Base-by-base conservation (phyloP, 2,888 invertebrate species). In the Eristalis intricaria region DNA sequence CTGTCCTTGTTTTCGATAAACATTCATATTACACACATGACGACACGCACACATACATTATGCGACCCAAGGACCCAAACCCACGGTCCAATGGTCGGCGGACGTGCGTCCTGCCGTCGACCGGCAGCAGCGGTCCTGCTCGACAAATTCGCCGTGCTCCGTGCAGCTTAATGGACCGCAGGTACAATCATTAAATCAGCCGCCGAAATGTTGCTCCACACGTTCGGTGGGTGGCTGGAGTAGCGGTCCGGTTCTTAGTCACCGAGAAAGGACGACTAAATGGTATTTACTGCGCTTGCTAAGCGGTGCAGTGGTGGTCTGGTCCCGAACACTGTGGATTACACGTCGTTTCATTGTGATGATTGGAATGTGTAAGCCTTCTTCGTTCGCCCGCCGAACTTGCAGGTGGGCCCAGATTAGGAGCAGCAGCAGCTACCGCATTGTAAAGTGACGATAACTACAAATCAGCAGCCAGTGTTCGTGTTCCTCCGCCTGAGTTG, bases 1-100 rank as follows among this genome's bases (percentile, higher is more conserved):
- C 69, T 82, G 63, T 29, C 40, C 78, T 63, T 56, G 69, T 69
- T 70, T 76, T 68, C 84, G 64, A 77, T 77, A 85, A 77, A 85
- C 77, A 85, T 80, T 80, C 84, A 84, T 80, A 84, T 85, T 77
- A 85, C 81, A 82, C 82, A 85, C 82, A 85, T 85, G 82, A 82
- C 82, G 73, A 60, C 63, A 82, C 64, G 64, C 73, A 74, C 35
- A 65, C 63, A 35, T 74, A 74, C 68, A 78, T 61, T 63, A 68
- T 73, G 58, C 68, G 71, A 60, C 58, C 35, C 29, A 60, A 7
- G 43, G 29, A 23, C 40, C 73, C 60, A 19, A 68, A 68, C 65
- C 58, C 66, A 26, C 26, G 26, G 26, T 26, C 26, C 26, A 26
- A 26, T 26, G 26, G n/a, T n/a, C n/a, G 50, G 50, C 50, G n/a